phyloP scores from a whole-genome alignment of 2,888 invertebrate genomes.

The Anagyrus pseudococci region DNA sequence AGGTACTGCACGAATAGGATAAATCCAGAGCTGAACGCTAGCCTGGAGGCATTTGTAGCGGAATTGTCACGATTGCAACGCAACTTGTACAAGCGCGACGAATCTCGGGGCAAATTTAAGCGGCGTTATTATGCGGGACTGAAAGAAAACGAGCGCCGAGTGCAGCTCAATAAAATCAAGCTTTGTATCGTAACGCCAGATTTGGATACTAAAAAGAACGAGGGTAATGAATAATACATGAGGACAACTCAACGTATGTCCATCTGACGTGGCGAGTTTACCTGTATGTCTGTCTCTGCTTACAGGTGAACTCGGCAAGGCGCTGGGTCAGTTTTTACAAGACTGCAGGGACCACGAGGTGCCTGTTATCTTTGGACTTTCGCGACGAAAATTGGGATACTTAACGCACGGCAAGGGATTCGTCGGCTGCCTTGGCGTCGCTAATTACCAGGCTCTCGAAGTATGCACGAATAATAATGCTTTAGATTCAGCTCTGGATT shows the following conservation, averaged over 20 bases:
- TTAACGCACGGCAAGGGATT: slow-evolving; percentile 48
- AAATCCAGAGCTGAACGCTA: slow-evolving; percentile 41
- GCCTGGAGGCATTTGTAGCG: slow-evolving; percentile 44
- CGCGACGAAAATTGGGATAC: slow-evolving; percentile 51
- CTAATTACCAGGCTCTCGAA: slow-evolving; percentile 49
- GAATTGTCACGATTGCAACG: slow-evolving; percentile 49
- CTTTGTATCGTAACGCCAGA: slow-evolving; percentile 51
- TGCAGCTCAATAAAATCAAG: slow-evolving; percentile 48
- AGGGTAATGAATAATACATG: slow-evolving; percentile 42
- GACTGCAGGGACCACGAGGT: slow-evolving; percentile 45
- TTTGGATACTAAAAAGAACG: slow-evolving; percentile 46
- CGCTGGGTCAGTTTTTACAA: slow-evolving; percentile 43
- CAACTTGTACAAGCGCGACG: slow-evolving; percentile 47
- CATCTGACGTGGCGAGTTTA: neutral
- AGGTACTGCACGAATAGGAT: slow-evolving; percentile 53
- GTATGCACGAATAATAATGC: slow-evolving; percentile 39
- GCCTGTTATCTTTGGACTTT: slow-evolving; percentile 47
- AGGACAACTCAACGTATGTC: neutral
- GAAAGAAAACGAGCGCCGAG: slow-evolving; percentile 48
- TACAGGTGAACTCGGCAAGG: slow-evolving; percentile 49
- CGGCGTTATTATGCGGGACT: slow-evolving; percentile 50
- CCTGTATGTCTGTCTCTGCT: slow-evolving; percentile 19
- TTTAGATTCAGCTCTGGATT: neutral
- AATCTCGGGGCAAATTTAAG: slow-evolving; percentile 46
- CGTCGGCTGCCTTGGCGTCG: slow-evolving; percentile 48